Evolutionary conservation across 2,888 invertebrate species (phyloP).

Genomic region (Chaitophorus viminalis): DNA sequence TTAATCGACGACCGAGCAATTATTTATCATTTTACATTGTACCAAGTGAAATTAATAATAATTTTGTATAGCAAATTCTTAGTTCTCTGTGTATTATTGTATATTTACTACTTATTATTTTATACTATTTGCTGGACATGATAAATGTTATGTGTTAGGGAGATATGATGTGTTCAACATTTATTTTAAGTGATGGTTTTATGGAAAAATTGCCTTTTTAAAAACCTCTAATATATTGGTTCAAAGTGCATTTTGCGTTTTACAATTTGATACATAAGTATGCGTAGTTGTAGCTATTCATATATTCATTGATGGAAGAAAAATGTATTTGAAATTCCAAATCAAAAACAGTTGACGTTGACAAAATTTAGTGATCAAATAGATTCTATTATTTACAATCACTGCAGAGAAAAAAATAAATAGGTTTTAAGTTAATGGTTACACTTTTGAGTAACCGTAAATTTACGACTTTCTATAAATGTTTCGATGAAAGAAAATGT

Average conservation of each 20-base stretch:
- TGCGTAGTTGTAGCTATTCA: neutral
- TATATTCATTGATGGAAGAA: neutral
- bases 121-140: neutral
- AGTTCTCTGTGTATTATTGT: no score
- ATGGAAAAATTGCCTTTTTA: no score
- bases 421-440: no score
- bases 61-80: no score
- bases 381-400: neutral
- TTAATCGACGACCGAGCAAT: no score
- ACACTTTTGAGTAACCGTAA: neutral
- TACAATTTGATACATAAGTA: neutral
- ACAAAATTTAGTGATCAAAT: neutral
- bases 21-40: no score
- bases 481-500: neutral
- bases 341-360: neutral
- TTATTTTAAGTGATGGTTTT: no score
- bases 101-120: neutral
- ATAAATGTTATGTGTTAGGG: no score
- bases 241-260: neutral
- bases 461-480: neutral
- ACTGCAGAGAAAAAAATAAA: no score
- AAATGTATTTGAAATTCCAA: neutral
- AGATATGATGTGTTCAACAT: no score
- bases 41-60: no score
- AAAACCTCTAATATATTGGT: neutral